Evolutionary conservation across 2,888 invertebrate species (phyloP).

Genomic region (Chloromyia formosa): DNA sequence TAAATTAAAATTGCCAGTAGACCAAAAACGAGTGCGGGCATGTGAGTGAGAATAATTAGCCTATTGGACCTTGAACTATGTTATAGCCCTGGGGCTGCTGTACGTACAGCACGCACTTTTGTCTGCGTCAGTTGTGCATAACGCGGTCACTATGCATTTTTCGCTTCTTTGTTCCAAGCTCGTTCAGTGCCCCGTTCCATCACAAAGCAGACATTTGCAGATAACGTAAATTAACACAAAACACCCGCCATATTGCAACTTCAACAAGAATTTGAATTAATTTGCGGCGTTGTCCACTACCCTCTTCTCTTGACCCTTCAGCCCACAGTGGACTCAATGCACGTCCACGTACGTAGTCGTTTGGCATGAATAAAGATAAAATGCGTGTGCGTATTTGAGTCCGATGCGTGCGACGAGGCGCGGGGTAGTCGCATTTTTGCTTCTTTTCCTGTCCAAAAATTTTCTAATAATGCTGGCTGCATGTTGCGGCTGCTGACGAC

Average conservation of each 20-base stretch:
- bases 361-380: constrained; percentile 25
- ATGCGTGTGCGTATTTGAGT: constrained; percentile 28
- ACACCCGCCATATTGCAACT: constrained; percentile 34
- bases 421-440: constrained; percentile 29
- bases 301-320: background rate
- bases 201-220: constrained; percentile 14
- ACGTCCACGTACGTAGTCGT: background rate
- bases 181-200: background rate
- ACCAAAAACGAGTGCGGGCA: background rate
- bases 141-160: background rate
- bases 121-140: background rate
- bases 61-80: constrained; percentile 17
- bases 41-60: background rate
- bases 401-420: background rate
- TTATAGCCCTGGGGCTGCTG: constrained; percentile 4
- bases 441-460: constrained; percentile 30
- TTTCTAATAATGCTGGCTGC: background rate
- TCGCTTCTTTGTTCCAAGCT: background rate
- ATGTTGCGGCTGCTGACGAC: background rate
- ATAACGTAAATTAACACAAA: constrained; percentile 3
- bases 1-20: constrained; percentile 18
- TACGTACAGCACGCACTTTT: background rate
- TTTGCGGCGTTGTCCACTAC: constrained; percentile 11
- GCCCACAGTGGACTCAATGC: background rate
- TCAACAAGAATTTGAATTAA: constrained; percentile 10